These are phyloP conservation scores for Melipona bicolor DNA, from an alignment of 2,888 invertebrate species.

Conservation along the genomic window DNA sequence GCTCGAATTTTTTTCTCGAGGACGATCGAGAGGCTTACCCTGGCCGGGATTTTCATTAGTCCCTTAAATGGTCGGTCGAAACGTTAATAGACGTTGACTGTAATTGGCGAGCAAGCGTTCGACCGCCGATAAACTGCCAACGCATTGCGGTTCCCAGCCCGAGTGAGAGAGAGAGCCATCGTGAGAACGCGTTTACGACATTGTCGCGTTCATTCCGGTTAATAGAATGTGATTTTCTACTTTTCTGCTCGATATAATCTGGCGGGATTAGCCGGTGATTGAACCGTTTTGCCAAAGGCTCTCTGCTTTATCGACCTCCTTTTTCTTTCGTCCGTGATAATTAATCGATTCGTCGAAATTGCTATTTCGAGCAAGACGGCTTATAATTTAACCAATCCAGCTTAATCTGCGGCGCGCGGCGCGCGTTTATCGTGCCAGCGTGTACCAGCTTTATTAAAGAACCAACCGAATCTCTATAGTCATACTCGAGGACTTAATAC, in stretches of 20 bases:
- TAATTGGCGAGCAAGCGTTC: constrained; percentile 42
- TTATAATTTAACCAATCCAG: no score
- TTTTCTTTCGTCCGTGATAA: not conserved
- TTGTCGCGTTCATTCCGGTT: constrained; percentile 11
- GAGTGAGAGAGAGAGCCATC: not conserved
- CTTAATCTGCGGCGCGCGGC: not conserved
- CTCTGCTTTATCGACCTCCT: not conserved
- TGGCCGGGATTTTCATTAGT: constrained; percentile 30
- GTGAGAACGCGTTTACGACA: constrained; percentile 10
- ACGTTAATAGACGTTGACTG: constrained; percentile 31
- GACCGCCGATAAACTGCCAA: constrained; percentile 45
- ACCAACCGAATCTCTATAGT: not conserved
- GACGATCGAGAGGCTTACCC: constrained; percentile 17
- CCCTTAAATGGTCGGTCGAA: constrained; percentile 27
- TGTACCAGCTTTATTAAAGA: not conserved
- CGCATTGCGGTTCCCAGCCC: not conserved
- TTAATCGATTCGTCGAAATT: not conserved
- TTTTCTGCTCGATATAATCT: not conserved
- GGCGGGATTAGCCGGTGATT: not conserved
- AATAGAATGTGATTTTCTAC: constrained; percentile 11
- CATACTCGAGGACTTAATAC: not conserved
- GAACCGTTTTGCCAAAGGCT: not conserved
- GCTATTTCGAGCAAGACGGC: no score
- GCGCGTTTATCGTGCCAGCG: not conserved
- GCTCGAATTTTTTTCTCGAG: constrained; percentile 9